A percentile compares a stretch with the other conserved stretches of the same genome.
Evolutionary conservation across 2,888 invertebrate genomes (phyloP).

Genomic region (Caprella mutica): DNA sequence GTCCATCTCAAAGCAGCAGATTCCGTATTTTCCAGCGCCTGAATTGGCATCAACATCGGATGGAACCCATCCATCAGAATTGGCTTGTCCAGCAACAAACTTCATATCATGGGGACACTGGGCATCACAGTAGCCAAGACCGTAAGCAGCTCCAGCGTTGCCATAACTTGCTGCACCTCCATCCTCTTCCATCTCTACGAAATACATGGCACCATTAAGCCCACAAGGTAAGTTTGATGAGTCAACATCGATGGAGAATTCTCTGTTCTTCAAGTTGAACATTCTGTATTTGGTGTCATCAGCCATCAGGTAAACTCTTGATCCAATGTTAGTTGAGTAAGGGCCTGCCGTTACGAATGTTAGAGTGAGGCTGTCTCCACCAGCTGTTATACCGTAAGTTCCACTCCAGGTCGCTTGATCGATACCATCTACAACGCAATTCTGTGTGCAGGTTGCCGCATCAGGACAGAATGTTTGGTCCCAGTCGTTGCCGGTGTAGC

Average conservation of each 20-base stretch:
- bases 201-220: conserved; percentile 33
- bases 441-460: conserved; percentile 20
- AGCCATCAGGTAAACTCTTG: conserved; percentile 29
- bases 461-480: conserved; percentile 17
- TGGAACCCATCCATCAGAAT: conserved; percentile 25
- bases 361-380: conserved; percentile 15
- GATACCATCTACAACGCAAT: conserved; percentile 31
- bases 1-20: conserved; percentile 33
- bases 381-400: conserved; percentile 25
- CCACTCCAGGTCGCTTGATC: conserved; percentile 21
- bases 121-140: conserved; percentile 34
- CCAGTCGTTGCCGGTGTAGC: conserved; percentile 30
- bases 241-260: conserved; percentile 32
- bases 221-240: conserved; percentile 28
- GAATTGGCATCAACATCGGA: conserved; percentile 27
- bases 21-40: conserved; percentile 28
- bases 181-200: conserved; percentile 34
- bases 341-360: conserved; percentile 29
- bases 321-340: conserved; percentile 31
- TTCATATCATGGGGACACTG: conserved; percentile 34
- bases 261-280: conserved; percentile 32
- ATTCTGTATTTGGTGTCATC: conserved; percentile 23
- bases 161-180: conserved; percentile 25
- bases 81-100: conserved; percentile 32
- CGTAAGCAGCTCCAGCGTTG: conserved; percentile 29